Evolutionary conservation across 2,113 vertebrate species (phyloP), one percentile per base, ranked within the genome.

Genomic region (Clupea harengus): DNA sequence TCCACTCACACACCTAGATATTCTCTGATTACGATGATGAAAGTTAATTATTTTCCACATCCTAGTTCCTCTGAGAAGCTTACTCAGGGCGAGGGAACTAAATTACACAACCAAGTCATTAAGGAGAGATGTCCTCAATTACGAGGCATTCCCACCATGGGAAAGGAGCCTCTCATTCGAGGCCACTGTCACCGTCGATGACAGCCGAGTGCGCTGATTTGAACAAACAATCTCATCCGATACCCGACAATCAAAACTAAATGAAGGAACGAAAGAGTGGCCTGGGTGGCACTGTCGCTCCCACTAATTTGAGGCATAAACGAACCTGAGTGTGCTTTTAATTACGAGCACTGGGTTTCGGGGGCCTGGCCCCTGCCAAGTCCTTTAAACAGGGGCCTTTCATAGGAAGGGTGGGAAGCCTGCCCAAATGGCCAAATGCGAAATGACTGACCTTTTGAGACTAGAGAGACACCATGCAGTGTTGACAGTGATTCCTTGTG

Each of bases 61-160:
- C 85, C 85, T 85, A 90, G 83, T 90, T 87, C 87, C 87, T 90
- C 64, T 45, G 86, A 82, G 84, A 84, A 87, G 85, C 84, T 81
- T 81, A 81, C 87, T 83, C 75, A 81, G 89, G 86, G 50, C 86
- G 83, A 86, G 54, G 82, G 87, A 81, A 86, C 86, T 90, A 86
- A 87, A 90, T 90, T 88, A 88, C 85, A 84, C 82, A 82, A 57
- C 88, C 44, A 81, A 82, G 82, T 87, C 87, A 88, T 90, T 86
- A 86, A 81, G 32, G 67, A 85, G 81, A 82, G 82, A 46, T 8
- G 75, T 85, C 49, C 82, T 84, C 57, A 84, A 86, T 86, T 84
- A 86, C 57, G 72, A 78, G 83, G 64, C 81, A 67, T 49, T 81
- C 39, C 39, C 39, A 39, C 39, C 39, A 39, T 39, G 39, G 39